These are phyloP conservation scores for Channa striata DNA, from an alignment of 2,797 vertebrate species.

Conservation along the genomic window DNA sequence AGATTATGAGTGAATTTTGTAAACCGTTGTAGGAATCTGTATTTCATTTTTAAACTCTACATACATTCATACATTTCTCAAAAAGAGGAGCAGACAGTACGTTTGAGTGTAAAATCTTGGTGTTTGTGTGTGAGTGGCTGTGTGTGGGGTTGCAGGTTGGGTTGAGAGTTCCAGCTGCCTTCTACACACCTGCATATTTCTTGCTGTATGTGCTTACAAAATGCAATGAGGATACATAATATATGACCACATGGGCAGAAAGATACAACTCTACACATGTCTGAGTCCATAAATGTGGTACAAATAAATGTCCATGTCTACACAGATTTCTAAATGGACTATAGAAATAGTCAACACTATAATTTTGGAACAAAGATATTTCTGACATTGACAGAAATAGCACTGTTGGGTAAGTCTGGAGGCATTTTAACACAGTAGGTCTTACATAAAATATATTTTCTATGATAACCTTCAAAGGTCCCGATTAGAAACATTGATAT, in stretches of 20 bases:
- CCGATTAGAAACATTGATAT: constrained; percentile 46
- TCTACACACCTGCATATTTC: constrained; percentile 70
- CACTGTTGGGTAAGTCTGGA: constrained; percentile 19
- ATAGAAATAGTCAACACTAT: not conserved
- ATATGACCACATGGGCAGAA: constrained; percentile 22
- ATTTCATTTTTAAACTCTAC: constrained; percentile 80
- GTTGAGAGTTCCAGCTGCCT: constrained; percentile 67
- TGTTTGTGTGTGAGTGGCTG: not conserved
- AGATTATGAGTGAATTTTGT: constrained; percentile 63
- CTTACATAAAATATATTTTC: constrained; percentile 45
- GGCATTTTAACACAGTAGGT: constrained; percentile 29
- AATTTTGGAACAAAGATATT: too few relatives aligned
- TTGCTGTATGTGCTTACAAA: constrained; percentile 63
- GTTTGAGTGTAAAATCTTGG: constrained; percentile 39
- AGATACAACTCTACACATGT: constrained; percentile 10
- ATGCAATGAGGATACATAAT: constrained; percentile 50
- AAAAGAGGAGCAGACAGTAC: constrained; percentile 65
- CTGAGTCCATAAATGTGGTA: constrained; percentile 19
- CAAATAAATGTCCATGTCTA: constrained; percentile 8
- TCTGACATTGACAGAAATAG: not conserved
- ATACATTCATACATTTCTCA: constrained; percentile 82
- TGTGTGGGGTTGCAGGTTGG: constrained; percentile 41
- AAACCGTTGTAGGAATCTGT: constrained; percentile 77
- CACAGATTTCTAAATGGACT: not conserved
- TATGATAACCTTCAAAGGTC: constrained; percentile 35